Evolutionary conservation across 2,797 vertebrate genomes (phyloP), one percentile per base, ranked within the genome.

Genomic region (Arrhamphus sclerolepis): DNA sequence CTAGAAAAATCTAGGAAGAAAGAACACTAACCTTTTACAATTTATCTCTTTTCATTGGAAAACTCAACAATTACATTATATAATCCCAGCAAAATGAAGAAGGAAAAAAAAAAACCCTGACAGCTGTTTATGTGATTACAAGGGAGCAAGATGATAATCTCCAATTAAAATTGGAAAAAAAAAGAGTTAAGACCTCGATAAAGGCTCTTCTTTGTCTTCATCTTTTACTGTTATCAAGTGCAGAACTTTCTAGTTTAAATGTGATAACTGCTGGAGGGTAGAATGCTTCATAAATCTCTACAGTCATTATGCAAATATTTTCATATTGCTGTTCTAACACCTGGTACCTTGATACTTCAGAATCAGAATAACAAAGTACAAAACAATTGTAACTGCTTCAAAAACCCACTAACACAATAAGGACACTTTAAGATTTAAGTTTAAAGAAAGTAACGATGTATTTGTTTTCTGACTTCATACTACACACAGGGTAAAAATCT

Each of bases 301-400:
- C 34, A 70, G 68, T 70, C 13, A 62, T 44, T 59, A 62, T 71
- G 63, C 63, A 72, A 67, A 73, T 58, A 66, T 83, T 69, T 67
- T 21, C 40, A 70, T 54, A 26, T 6, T 31, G 34, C 58, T 38
- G 39, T 39, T 22, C 42, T 66, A 56, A 62, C 59, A 69, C 19
- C 29, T 60, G 42, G 24, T 60, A 46, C 26, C 48, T 57, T 50
- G n/a, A 7, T 50, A 41, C 44, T 61, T 7, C n/a, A n/a, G n/a
- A 28, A 29, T 68, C 47, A 38, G 21, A 75, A 77, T 75, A 70
- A 71, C 44, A 66, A 77, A 41, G 22, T 38, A 53, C 38, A 9
- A 6, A 3, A 54, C 46, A 62, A 57, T 14, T 56, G 20, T 49
- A 58, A 63, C 41, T 59, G 44, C 60, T 41, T 43, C n/a, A 19